phyloP scores from a whole-genome alignment of 2,113 vertebrate genomes.

The Jacana jacana region DNA sequence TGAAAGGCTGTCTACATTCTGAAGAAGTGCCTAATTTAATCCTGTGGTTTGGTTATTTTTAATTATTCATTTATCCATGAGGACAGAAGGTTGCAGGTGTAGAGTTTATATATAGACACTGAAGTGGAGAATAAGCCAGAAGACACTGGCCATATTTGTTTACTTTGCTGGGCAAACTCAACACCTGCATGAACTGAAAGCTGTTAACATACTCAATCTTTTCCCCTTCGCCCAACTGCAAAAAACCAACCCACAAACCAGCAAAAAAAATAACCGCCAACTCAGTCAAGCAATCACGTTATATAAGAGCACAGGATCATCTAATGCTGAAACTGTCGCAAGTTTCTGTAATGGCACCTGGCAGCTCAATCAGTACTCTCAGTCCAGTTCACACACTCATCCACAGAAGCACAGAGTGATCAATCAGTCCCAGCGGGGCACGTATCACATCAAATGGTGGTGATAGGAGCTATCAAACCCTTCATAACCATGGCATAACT shows the following conservation, averaged over 20 bases:
- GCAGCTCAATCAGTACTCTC: slow-evolving; percentile 21
- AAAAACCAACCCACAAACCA: background rate
- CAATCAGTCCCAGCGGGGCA: background rate
- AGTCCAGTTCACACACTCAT: background rate
- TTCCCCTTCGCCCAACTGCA: background rate
- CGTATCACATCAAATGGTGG: background rate
- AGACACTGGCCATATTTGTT: background rate
- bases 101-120: slow-evolving; percentile 20
- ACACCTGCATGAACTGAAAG: background rate
- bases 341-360: background rate
- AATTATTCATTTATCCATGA: slow-evolving; percentile 62
- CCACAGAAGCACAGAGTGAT: background rate
- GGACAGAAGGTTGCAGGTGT: slow-evolving; percentile 41
- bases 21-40: slow-evolving; percentile 63
- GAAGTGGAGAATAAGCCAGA: background rate
- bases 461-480: background rate
- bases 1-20: slow-evolving; percentile 38
- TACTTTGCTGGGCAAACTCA: background rate
- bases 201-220: background rate
- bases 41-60: background rate
- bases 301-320: background rate
- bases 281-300: background rate
- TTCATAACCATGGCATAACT: background rate
- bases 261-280: background rate
- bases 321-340: background rate